Base-by-base conservation (phyloP, 2,797 vertebrate genomes). In the Xenentodon cancila region DNA sequence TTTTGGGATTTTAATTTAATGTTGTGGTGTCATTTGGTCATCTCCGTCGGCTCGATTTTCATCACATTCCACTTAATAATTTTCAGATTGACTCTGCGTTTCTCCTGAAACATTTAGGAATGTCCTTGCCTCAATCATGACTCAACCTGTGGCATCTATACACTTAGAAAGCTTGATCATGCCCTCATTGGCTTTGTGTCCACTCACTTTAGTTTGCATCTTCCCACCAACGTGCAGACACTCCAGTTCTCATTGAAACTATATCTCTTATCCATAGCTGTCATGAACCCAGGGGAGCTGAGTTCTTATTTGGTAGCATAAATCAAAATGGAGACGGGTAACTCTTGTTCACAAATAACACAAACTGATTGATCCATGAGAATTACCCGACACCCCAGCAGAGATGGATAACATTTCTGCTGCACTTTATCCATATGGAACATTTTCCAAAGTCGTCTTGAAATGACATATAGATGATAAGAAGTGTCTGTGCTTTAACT, bases 221-320 rank as follows among this genome's bases (percentile, higher is more conserved):
- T 9, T 69, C 54, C 62, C 32, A 44, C 20, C 19, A 37, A 69
- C 51, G 34, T 21, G 21, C 42, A 57, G 67, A 65, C 58, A n/a
- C 51, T 37, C 61, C 59, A 17, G 68, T 60, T 75, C 64, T 79
- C 57, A 79, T 75, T 76, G 75, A 64, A 57, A 12, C 49, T 49
- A 37, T 81, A 80, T 77, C 54, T 86, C 72, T 75, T 62, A 61
- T 62, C 62, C 76, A 80, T 82, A 76, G 62, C 68, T 66, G 65
- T 68, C 58, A 51, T 79, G 75, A 82, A 77, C 61, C 65, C 42
- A 61, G 62, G 63, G 61, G 60, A 72, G 57, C 77, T 25, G 55
- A 52, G 22, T 56, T 45, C 52, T 68, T 71, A 80, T 75, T 76
- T 65, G 65, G 44, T 42, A 25, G 32, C 61, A 80, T 83, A 82